Percentiles rank a stretch among this genome's conserved stretches.
phyloP scores from a whole-genome alignment of 2,113 vertebrate genomes.

The Forbesichthys agassizii region DNA sequence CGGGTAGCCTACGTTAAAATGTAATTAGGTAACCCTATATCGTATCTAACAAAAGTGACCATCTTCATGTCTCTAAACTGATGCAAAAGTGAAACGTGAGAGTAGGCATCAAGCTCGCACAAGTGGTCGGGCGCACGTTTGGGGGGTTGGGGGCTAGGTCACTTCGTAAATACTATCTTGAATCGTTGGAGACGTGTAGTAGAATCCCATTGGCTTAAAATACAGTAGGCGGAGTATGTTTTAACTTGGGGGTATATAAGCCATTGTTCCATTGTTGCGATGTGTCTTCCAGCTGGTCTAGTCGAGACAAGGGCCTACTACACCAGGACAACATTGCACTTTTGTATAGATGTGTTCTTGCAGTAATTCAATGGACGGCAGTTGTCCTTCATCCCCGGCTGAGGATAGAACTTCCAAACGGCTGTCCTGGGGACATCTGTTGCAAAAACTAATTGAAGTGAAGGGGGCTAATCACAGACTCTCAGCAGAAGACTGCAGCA shows the following conservation, averaged over 20 bases:
- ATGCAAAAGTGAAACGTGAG: too few relatives aligned
- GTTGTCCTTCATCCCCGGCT: conserved; percentile 54
- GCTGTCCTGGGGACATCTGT: conserved; percentile 72
- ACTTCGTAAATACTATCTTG: conserved; percentile 42
- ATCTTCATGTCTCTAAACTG: too few relatives aligned
- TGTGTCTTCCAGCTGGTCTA: conserved; percentile 55
- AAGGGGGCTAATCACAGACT: conserved; percentile 51
- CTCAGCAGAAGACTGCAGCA: conserved; percentile 31
- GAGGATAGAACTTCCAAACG: conserved; percentile 55
- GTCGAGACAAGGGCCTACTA: neutral
- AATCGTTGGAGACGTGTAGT: conserved; percentile 85
- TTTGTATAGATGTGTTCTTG: conserved; percentile 51
- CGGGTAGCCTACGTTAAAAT: too few relatives aligned
- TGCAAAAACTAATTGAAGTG: conserved; percentile 70
- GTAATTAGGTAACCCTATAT: too few relatives aligned
- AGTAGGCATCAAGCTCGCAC: too few relatives aligned
- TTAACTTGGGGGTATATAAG: conserved; percentile 38
- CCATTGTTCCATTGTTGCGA: conserved; percentile 67
- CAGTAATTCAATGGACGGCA: conserved; percentile 52
- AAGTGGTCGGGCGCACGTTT: neutral
- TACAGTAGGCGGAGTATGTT: conserved; percentile 23
- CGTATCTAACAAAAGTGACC: too few relatives aligned
- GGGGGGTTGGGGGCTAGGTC: neutral
- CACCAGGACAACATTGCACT: neutral
- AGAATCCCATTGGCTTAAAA: conserved; percentile 76